Percentiles rank a stretch among this genome's conserved stretches.
Evolutionary conservation across 2,113 vertebrate genomes (phyloP).

Genomic region (Colaptes auratus): DNA sequence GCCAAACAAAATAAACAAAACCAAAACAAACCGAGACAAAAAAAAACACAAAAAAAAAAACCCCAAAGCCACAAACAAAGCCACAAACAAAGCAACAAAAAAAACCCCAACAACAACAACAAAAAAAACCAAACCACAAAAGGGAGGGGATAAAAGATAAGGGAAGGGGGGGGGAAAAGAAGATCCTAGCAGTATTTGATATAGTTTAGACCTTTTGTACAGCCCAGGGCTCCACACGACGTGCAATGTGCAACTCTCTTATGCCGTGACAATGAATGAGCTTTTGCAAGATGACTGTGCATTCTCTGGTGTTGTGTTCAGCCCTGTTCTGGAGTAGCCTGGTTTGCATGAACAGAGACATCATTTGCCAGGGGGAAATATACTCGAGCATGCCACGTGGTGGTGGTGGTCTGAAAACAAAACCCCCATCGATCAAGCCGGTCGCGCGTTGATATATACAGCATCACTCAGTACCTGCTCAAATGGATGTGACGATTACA

Average conservation of each 20-base stretch:
- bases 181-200: slow-evolving; percentile 77
- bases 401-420: slow-evolving; percentile 78
- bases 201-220: slow-evolving; percentile 79
- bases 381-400: slow-evolving; percentile 92
- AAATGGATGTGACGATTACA: slow-evolving; percentile 93
- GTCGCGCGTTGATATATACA: slow-evolving; percentile 87
- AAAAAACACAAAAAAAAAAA: background rate
- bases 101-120: no score
- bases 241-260: slow-evolving; percentile 80
- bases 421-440: slow-evolving; percentile 79
- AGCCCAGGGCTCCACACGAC: slow-evolving; percentile 81
- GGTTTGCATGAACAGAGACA: slow-evolving; percentile 89
- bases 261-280: slow-evolving; percentile 81
- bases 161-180: no score
- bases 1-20: no score
- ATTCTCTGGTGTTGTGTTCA: no score
- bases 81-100: no score
- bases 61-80: no score
- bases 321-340: slow-evolving; percentile 91
- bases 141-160: no score
- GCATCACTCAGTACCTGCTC: slow-evolving; percentile 99
- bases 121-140: no score
- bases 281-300: slow-evolving; percentile 76
- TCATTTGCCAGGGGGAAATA: slow-evolving; percentile 83
- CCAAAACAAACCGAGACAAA: no score